A percentile compares a stretch with the other conserved stretches of the same genome.
phyloP scores from a whole-genome alignment of 2,888 invertebrate genomes.

The Xestia sexstrigata region DNA sequence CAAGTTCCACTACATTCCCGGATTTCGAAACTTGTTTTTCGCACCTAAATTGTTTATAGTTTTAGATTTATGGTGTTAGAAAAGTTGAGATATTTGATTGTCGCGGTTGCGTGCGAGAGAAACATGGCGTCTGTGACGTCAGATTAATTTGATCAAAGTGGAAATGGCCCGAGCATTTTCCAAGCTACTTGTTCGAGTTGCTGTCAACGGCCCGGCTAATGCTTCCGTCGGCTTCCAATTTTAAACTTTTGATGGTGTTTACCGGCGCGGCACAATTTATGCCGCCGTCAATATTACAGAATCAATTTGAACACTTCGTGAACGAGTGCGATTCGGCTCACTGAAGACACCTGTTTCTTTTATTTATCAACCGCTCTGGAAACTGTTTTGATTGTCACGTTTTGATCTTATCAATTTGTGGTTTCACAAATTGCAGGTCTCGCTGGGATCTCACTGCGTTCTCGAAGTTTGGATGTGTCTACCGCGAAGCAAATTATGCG shows the following conservation, averaged over 20 bases:
- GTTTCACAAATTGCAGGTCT: slow-evolving; percentile 64
- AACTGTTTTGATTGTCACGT: slow-evolving; percentile 53
- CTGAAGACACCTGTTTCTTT: slow-evolving; percentile 63
- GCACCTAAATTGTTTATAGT: slow-evolving; percentile 57
- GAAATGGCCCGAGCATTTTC: slow-evolving; percentile 84
- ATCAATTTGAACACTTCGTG: slow-evolving; percentile 68
- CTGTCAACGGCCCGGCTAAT: slow-evolving; percentile 88
- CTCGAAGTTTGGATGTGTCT: slow-evolving; percentile 66
- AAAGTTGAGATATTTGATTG: slow-evolving; percentile 70
- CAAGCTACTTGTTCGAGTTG: slow-evolving; percentile 84
- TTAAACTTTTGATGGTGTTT: slow-evolving; percentile 88
- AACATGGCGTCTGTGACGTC: slow-evolving; percentile 81
- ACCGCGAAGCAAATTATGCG: slow-evolving; percentile 79
- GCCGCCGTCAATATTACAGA: slow-evolving; percentile 75
- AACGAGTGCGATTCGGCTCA: slow-evolving; percentile 56
- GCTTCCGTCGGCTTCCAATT: slow-evolving; percentile 88
- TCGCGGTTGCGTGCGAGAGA: slow-evolving; percentile 67
- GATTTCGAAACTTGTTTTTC: slow-evolving; percentile 31
- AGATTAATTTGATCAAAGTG: slow-evolving; percentile 88
- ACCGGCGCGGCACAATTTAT: slow-evolving; percentile 79
- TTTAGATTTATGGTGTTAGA: slow-evolving; percentile 61
- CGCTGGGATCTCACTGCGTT: slow-evolving; percentile 60
- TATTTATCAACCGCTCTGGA: slow-evolving; percentile 57
- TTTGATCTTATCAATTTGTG: slow-evolving; percentile 76
- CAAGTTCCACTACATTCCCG: slow-evolving; percentile 24